Evolutionary conservation across 2,113 vertebrate species (phyloP), one percentile per base, ranked within the genome.

Genomic region (Coreoperca whiteheadi): DNA sequence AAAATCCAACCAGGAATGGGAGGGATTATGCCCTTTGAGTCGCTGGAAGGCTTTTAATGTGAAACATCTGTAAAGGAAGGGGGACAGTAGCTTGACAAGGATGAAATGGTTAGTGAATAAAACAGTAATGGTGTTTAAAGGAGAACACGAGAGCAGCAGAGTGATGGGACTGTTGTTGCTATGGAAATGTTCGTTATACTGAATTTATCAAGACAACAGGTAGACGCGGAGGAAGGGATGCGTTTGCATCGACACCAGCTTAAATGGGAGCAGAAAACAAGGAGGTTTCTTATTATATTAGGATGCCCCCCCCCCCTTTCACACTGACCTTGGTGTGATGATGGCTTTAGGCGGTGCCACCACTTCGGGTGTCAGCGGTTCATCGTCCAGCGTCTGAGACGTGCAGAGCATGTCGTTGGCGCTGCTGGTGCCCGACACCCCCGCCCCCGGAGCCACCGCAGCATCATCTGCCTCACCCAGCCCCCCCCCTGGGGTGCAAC

Each of bases 361-460:
- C 34, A 90, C 84, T 21, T 92, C 97, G 1, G 97, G 96, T 4
- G 93, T 96, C 41, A 96, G 86, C 0, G 96, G 95, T 30, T 94
- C 95, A 0, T 95, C 94, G 37, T 97, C 93, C 87, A 96, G 87
- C 0, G 95, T 95, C 90, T 96, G 97, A 28, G 97, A 96, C 0
- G 95, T 80, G 59, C 94, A 95, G 20, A 96, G 90, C 79, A 93
- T 90, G 70, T 97, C 95, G 28, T 74, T 96, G 87, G 95, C 89
- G 25, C 92, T 94, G 54, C 77, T 93, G 18, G 83, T 63, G 12
- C 51, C 76, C 0, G 80, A 85, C 83, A 87, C 20, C 21, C 50
- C 88, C 0, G 28, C 69, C 9, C 21, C 87, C 7, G 48, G 20
- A 39, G 57, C 71, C 0, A 3, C 37, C 0, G 48, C 4, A 0